Base-by-base conservation (phyloP, 1,140 invertebrate genomes). In the Vanessa tameamea region DNA sequence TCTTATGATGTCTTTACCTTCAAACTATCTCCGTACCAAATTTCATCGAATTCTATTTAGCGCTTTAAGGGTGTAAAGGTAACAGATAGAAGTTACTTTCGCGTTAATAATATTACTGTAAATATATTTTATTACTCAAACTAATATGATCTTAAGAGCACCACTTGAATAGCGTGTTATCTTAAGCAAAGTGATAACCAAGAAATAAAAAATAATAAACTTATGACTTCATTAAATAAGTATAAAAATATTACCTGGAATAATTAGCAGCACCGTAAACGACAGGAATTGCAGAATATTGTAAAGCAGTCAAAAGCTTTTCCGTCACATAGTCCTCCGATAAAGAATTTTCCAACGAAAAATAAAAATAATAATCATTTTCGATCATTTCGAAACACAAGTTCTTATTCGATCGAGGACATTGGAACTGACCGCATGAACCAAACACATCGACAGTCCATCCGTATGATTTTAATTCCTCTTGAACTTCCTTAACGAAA, bases 341-440 rank as follows among this genome's bases (percentile, higher is more conserved):
- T 43, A 81, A 82, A 3, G 81, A 82, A 48, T 82, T 82, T 16
- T 82, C 81, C 12, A 82, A 71, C 0, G 81, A 72, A 5, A 82
- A 71, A 70, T 82, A 82, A 20, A 81, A 82, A 63, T 82, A 82
- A 73, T 86, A 86, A 9, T 82, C 64, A 8, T 75, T 70, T 64
- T 75, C 16, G 11, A 87, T 70, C 31, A 78, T 69, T 43, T 80
- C 70, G 31, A 70, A 57, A 67, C 83, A 87, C 1, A 47, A 31
- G 5, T 65, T 23, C 20, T 47, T 51, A 9, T 76, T 74, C n/a
- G 70, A 72, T 12, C 74, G 73, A 5, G 75, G 69, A 72, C 83
- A 87, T 14, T n/a, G 66, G 3, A 70, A 64, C 0, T 16, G 47
- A 14, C 82, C 82, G 53, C 84, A 87, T 0, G 55, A 14, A 16